A percentile compares a stretch with the other conserved stretches of the same genome.
Evolutionary conservation across 2,888 invertebrate species (phyloP).

Genomic region (Cataglyphis livida): DNA sequence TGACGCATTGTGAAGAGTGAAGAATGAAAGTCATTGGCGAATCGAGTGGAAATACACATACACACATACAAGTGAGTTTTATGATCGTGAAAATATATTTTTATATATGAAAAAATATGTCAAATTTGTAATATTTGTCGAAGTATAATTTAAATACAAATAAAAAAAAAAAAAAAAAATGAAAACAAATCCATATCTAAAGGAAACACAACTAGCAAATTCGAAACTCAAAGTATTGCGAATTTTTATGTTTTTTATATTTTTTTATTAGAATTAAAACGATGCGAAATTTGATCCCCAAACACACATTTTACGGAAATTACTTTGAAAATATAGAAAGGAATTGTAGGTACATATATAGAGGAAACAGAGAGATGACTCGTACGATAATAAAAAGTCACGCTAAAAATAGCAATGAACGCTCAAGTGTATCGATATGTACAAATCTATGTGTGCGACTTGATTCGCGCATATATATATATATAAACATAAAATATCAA

Average conservation of each 20-base stretch:
- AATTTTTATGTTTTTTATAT: no score
- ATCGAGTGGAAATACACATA: neutral
- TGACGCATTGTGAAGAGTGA: constrained; percentile 14
- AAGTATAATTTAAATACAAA: neutral
- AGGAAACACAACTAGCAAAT: neutral
- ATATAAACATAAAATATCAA: neutral
- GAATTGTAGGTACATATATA: neutral
- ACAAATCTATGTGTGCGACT: constrained; percentile 12
- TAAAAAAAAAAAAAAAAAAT: neutral
- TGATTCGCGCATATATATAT: constrained; percentile 16
- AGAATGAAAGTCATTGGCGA: constrained; percentile 1
- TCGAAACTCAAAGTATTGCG: neutral
- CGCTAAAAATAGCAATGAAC: constrained; percentile 82
- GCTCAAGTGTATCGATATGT: constrained; percentile 67
- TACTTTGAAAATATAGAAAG: neutral
- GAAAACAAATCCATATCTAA: neutral
- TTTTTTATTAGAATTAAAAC: neutral
- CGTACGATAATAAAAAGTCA: constrained; percentile 70
- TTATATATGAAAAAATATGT: neutral
- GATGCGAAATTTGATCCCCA: neutral
- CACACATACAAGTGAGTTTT: neutral
- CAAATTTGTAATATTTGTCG: neutral
- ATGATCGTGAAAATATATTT: neutral
- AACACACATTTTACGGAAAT: neutral
- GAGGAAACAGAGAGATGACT: constrained; percentile 51